Evolutionary conservation across 2,113 vertebrate species (phyloP).

Genomic region (Dipodomys ordii): DNA sequence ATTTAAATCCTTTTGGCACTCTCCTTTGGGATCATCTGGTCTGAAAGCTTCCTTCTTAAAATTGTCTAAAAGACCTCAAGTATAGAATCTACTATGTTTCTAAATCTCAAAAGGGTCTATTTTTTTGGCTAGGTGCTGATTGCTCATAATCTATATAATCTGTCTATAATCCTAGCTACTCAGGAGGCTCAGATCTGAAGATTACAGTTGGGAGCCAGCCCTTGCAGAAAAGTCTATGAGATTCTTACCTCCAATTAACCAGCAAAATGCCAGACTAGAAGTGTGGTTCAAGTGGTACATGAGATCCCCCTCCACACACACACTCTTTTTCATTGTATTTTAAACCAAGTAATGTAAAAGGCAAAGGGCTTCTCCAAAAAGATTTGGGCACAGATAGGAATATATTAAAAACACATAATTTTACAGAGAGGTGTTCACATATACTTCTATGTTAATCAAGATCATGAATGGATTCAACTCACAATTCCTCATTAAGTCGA

Average conservation of each 20-base stretch:
- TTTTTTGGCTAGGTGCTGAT: too few relatives aligned
- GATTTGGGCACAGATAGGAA: neutral
- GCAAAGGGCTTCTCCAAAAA: neutral
- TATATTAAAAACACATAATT: neutral
- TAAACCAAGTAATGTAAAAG: constrained; percentile 21
- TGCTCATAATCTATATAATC: too few relatives aligned
- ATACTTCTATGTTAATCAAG: neutral
- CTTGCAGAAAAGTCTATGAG: too few relatives aligned
- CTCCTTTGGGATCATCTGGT: neutral
- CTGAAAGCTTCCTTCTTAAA: constrained; percentile 33
- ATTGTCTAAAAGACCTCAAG: neutral
- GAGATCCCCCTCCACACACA: too few relatives aligned
- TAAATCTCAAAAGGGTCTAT: neutral
- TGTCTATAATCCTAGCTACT: too few relatives aligned
- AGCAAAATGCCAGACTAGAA: too few relatives aligned
- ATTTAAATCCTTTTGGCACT: neutral
- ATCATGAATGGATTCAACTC: neutral
- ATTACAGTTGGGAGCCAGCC: too few relatives aligned
- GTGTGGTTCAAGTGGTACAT: too few relatives aligned
- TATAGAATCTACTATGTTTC: neutral
- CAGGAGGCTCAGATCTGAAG: too few relatives aligned
- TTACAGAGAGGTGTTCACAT: neutral
- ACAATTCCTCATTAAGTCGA: neutral
- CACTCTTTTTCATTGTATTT: neutral
- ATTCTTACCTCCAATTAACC: too few relatives aligned